Percentiles rank a stretch among this genome's conserved stretches.
These are phyloP conservation scores for Tetragonula carbonaria DNA, from an alignment of 2,888 invertebrate species.

Conservation along the genomic window DNA sequence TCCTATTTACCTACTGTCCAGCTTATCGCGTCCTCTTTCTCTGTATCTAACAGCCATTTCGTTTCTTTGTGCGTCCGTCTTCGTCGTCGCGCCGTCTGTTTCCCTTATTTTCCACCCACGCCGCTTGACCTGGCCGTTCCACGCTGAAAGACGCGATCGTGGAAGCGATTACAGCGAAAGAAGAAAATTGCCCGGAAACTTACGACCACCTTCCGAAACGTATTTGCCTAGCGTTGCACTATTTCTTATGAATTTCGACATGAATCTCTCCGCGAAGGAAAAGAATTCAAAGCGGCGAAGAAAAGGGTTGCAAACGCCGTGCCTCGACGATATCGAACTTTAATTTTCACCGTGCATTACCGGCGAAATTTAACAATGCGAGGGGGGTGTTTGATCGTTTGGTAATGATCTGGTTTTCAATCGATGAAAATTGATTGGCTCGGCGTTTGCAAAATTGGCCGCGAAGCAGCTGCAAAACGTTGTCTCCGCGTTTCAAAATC, in stretches of 20 bases:
- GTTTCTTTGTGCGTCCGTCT: conserved; percentile 4
- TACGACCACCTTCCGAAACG: conserved; percentile 33
- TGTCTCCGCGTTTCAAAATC: no score
- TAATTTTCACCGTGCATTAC: conserved; percentile 7
- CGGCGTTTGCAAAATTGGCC: not conserved
- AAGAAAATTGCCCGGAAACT: conserved; percentile 51
- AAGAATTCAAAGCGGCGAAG: conserved; percentile 19
- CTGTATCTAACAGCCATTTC: conserved; percentile 4
- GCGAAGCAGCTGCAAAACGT: no score
- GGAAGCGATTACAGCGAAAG: conserved; percentile 41
- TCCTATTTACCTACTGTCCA: conserved; percentile 15
- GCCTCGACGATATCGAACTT: conserved; percentile 12
- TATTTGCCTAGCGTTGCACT: conserved; percentile 50
- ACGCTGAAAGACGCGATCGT: conserved; percentile 36
- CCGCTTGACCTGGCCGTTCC: not conserved
- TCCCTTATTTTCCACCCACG: conserved; percentile 23
- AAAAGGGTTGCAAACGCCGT: not conserved
- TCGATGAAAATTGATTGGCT: not conserved
- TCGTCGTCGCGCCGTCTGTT: conserved; percentile 22
- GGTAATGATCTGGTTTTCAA: not conserved
- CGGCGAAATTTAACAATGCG: not conserved
- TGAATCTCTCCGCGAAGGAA: conserved; percentile 24
- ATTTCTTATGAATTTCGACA: conserved; percentile 47
- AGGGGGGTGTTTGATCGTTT: not conserved
- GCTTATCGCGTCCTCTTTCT: conserved; percentile 22